phyloP scores from a whole-genome alignment of 2,888 invertebrate genomes.

The Parapristionchus giblindavisi region DNA sequence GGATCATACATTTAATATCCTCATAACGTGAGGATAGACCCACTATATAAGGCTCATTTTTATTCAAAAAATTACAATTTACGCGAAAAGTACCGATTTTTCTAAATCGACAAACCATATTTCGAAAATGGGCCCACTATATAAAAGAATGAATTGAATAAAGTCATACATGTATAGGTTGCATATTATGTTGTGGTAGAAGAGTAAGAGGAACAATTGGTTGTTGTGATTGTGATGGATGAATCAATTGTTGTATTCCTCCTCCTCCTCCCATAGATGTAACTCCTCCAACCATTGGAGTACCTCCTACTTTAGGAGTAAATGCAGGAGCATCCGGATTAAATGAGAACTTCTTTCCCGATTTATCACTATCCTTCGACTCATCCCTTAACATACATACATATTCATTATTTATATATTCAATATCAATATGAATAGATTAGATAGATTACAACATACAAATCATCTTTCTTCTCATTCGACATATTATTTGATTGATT shows the following conservation, averaged over 20 bases:
- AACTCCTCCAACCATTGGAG: not conserved
- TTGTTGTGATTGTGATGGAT: not conserved
- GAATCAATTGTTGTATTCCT: not conserved
- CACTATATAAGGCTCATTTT: too few species aligned
- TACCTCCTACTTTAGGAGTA: conserved; percentile 23
- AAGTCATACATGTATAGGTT: not conserved
- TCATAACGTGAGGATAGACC: too few species aligned
- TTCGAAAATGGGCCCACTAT: too few species aligned
- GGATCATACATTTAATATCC: too few species aligned
- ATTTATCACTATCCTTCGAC: not conserved
- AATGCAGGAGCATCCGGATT: conserved; percentile 36
- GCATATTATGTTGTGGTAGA: not conserved
- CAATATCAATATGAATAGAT: not conserved
- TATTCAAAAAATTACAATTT: too few species aligned
- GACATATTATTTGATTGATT: not conserved
- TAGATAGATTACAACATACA: conserved; percentile 10
- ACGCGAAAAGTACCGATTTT: too few species aligned
- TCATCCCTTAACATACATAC: conserved; percentile 6
- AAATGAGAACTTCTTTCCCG: conserved; percentile 37
- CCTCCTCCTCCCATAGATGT: not conserved
- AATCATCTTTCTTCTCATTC: conserved; percentile 12
- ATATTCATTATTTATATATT: not conserved
- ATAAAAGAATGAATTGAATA: too few species aligned
- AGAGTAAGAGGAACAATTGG: not conserved
- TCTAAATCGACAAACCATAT: too few species aligned